A percentile compares a stretch with the other conserved stretches of the same genome.
Evolutionary conservation across 2,797 vertebrate genomes (phyloP).

Genomic region (Zalophus californianus): DNA sequence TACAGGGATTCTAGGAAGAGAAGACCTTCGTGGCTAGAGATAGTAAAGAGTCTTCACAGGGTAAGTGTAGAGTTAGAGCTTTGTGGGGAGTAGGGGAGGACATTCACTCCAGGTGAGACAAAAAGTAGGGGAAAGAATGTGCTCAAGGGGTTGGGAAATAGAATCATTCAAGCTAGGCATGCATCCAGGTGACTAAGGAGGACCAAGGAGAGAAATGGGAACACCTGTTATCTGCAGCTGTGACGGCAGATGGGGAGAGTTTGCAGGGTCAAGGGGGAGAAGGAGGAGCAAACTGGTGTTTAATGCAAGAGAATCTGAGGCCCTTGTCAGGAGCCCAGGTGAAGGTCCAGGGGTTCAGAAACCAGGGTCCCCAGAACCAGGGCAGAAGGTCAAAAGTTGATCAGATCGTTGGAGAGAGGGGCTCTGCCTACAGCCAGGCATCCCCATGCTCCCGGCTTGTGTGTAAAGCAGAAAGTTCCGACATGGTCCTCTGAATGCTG

Average conservation of each 20-base stretch:
- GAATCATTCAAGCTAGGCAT: not conserved
- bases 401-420: accelerated
- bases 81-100: not conserved
- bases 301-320: not conserved
- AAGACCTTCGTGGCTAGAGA: accelerated
- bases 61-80: not conserved
- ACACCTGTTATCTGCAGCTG: not conserved
- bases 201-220: not conserved
- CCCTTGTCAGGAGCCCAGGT: not conserved
- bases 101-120: not conserved
- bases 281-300: not conserved
- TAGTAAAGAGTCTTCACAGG: not conserved
- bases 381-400: not conserved
- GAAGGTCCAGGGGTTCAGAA: not conserved
- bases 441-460: not conserved
- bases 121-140: not conserved
- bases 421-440: not conserved
- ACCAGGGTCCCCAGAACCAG: not conserved
- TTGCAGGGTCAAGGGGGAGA: not conserved
- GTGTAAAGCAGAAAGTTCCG: not conserved
- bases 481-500: not conserved
- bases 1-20: not conserved
- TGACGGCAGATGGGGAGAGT: not conserved
- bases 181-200: not conserved
- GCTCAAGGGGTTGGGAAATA: not conserved